A percentile compares a stretch with the other conserved stretches of the same genome.
Evolutionary conservation across 1,140 invertebrate species (phyloP).

Genomic region (Ips nitidus): DNA sequence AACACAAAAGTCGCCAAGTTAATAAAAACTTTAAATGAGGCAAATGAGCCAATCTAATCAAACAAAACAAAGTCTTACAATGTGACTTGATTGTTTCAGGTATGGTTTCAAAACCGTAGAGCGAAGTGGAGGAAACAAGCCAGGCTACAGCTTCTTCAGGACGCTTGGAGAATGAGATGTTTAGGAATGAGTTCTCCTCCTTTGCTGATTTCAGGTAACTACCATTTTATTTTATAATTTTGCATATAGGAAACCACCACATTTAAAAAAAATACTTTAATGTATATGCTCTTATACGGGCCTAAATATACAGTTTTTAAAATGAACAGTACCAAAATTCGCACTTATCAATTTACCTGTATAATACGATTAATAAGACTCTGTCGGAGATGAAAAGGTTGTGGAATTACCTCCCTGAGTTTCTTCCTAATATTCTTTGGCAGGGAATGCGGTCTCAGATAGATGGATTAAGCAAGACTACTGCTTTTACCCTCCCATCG

Average conservation of each 20-base stretch:
- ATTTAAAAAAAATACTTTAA: not conserved
- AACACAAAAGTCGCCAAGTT: too few relatives aligned
- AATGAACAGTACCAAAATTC: not conserved
- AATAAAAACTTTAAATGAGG: too few relatives aligned
- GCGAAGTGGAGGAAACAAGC: slow-evolving; percentile 88
- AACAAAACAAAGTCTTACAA: not conserved
- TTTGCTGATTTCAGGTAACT: slow-evolving; percentile 54
- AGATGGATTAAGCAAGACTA: too few relatives aligned
- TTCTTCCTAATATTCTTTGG: too few relatives aligned
- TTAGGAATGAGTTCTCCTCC: slow-evolving; percentile 69
- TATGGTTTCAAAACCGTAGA: slow-evolving; percentile 89
- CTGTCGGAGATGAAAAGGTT: not conserved
- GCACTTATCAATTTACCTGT: too few relatives aligned
- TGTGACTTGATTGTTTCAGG: slow-evolving; percentile 54
- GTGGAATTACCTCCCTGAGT: not conserved
- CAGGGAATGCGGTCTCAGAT: too few relatives aligned
- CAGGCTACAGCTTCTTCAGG: slow-evolving; percentile 79
- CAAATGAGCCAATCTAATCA: too few relatives aligned
- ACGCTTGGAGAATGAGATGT: slow-evolving; percentile 87
- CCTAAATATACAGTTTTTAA: not conserved
- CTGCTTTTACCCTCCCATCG: too few relatives aligned
- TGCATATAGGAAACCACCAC: too few relatives aligned
- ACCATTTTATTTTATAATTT: not conserved
- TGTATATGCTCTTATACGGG: not conserved
- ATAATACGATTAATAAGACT: not conserved